phyloP scores from a whole-genome alignment of 2,888 invertebrate species.

The Andrena hattorfiana region DNA sequence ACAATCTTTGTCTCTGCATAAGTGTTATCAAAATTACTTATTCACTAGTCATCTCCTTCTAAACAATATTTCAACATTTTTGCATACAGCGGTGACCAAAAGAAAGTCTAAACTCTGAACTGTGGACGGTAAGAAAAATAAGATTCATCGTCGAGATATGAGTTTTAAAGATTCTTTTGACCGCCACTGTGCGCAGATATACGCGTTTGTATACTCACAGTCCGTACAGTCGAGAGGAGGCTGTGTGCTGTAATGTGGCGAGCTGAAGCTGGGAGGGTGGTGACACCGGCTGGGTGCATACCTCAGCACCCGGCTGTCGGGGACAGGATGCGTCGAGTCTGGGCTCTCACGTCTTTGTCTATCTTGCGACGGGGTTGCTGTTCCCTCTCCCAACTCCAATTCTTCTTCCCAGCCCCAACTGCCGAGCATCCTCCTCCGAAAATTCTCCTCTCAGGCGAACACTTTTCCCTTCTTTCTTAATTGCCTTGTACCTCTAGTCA shows the following conservation, averaged over 20 bases:
- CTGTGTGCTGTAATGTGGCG: constrained; percentile 82
- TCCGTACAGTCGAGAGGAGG: constrained; percentile 83
- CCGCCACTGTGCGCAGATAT: neutral
- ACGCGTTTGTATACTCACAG: constrained; percentile 76
- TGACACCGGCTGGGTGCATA: constrained; percentile 84
- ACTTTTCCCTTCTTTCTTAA: constrained; percentile 77
- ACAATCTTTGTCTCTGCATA: too few species aligned
- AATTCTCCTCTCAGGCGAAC: constrained; percentile 79
- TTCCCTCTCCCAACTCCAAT: constrained; percentile 82
- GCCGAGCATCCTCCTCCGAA: constrained; percentile 84
- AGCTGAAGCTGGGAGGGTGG: constrained; percentile 80
- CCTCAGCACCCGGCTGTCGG: constrained; percentile 84
- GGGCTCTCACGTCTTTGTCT: constrained; percentile 80
- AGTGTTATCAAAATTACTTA: too few species aligned
- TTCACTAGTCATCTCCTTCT: too few species aligned
- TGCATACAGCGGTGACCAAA: too few species aligned
- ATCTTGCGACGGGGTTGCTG: constrained; percentile 75
- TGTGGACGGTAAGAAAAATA: too few species aligned
- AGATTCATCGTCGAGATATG: too few species aligned
- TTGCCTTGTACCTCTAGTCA: constrained; percentile 75
- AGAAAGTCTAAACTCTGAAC: too few species aligned
- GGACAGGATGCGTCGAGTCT: constrained; percentile 82
- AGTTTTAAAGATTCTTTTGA: too few species aligned
- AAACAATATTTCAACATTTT: too few species aligned
- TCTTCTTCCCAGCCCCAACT: constrained; percentile 83